Conservation (phyloP, 35 echinoderm and acorn worm genomes). For the Ptychodera flava region DNA sequence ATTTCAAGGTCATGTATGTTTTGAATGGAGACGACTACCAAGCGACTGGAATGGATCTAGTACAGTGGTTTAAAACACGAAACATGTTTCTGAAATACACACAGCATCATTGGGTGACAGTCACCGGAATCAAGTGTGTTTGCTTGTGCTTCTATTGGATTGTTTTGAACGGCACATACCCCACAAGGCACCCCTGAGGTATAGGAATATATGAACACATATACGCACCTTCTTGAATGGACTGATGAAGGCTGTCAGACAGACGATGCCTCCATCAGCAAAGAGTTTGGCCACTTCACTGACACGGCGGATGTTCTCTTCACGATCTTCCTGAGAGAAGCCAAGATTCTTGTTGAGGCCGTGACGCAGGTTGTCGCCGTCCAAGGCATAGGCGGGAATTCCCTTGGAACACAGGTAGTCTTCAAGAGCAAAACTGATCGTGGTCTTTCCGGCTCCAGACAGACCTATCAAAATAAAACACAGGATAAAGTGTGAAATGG, state of each 20-base stretch:
- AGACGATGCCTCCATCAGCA: slow-evolving; percentile 93
- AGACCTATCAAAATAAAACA: slow-evolving; percentile 44
- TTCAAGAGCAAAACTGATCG: slow-evolving; percentile 92
- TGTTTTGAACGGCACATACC: no score
- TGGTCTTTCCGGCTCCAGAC: slow-evolving; percentile 96
- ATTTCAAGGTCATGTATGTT: no score
- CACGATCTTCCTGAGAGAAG: slow-evolving; percentile 77
- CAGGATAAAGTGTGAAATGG: no score
- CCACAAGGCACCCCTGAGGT: no score
- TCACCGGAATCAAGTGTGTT: no score
- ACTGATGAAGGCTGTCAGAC: slow-evolving; percentile 88
- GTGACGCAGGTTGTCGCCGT: slow-evolving; percentile 90
- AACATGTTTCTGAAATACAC: no score
- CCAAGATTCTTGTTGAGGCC: slow-evolving; percentile 98
- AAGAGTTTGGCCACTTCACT: slow-evolving; percentile 95
- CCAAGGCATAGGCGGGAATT: slow-evolving; percentile 92
- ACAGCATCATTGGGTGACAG: no score
- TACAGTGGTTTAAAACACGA: no score
- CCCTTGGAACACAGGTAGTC: slow-evolving; percentile 90
- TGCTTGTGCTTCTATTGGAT: no score
- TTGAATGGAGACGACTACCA: no score
- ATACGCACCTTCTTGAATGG: slow-evolving; percentile 80
- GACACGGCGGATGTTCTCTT: slow-evolving; percentile 98
- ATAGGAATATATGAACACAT: no score
- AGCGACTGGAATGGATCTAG: no score